These are phyloP conservation scores for Spialia ferax DNA, from an alignment of 2,888 invertebrate genomes.

Conservation along the genomic window DNA sequence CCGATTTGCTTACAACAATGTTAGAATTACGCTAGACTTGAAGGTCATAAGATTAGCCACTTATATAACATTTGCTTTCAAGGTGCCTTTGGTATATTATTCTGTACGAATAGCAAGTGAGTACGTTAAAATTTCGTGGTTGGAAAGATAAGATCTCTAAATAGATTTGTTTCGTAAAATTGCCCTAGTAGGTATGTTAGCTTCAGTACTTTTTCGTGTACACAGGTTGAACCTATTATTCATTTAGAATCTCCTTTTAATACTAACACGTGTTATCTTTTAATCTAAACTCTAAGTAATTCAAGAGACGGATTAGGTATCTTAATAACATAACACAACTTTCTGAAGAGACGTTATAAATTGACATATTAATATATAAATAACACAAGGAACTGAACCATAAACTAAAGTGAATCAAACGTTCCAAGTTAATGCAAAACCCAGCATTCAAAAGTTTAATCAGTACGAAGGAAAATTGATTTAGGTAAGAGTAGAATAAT, in stretches of 20 bases:
- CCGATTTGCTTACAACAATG: conserved; percentile 30
- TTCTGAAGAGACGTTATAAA: neutral
- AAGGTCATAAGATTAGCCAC: conserved; percentile 22
- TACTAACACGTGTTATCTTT: no score
- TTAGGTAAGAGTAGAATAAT: no score
- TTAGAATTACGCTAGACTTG: conserved; percentile 8
- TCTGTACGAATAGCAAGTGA: neutral
- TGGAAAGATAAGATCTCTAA: neutral
- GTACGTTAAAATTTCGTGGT: conserved; percentile 1
- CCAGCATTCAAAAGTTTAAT: no score
- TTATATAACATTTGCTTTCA: conserved; percentile 8
- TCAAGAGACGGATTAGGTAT: no score
- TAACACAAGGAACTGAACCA: neutral
- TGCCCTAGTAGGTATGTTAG: neutral
- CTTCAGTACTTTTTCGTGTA: neutral
- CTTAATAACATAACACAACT: neutral
- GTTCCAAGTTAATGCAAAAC: no score
- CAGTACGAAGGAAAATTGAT: no score
- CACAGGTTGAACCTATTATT: no score
- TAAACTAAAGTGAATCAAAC: neutral
- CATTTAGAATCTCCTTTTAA: no score
- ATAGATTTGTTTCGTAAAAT: neutral
- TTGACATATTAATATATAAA: no score
- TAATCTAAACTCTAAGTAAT: no score
- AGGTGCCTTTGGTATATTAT: conserved; percentile 8